Evolutionary conservation across 2,888 invertebrate species (phyloP), one percentile per base, ranked within the genome.

Genomic region (Pachliopta kotzebuea): DNA sequence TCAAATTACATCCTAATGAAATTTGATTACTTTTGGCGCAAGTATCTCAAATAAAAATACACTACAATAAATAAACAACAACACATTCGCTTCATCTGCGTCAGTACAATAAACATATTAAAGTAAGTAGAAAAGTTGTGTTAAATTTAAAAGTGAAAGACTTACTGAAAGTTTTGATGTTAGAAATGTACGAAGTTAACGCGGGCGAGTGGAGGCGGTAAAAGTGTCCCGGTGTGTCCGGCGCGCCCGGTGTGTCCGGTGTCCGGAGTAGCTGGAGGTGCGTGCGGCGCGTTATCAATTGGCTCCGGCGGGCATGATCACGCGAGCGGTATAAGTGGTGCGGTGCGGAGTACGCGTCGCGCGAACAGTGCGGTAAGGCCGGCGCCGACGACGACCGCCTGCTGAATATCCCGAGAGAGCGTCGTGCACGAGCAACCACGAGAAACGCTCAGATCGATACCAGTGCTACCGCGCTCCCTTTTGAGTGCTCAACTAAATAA

Each of bases 351-450:
- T 79, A 84, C 80, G 79, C 79, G 77, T 77, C 86, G 83, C 84
- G 87, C 85, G 86, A 88, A 89, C 86, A 84, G 84, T 80, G 80
- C 82, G 84, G 83, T 84, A 88, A 84, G 86, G 86, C 87, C 88
- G 88, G 90, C 88, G 88, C 90, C 85, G 84, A 86, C 89, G 88
- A 84, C 88, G 85, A 89, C 81, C 84, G 83, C 82, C 85, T 81
- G 81, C 75, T 85, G 86, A 89, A 84, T 89, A 88, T 90, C 85
- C 84, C 86, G 87, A 83, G 86, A 85, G 83, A 83, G 79, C 83
- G 87, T 79, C 79, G 86, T 81, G 83, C 86, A 80, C 87, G 82
- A 86, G 78, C 86, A 84, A 79, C 78, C 82, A 80, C 81, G 81
- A 85, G 79, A 83, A 84, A 80, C 77, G 79, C 75, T 83, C 82